phyloP scores from a whole-genome alignment of 2,797 vertebrate species.

The Scolopax bukidnonensis region DNA sequence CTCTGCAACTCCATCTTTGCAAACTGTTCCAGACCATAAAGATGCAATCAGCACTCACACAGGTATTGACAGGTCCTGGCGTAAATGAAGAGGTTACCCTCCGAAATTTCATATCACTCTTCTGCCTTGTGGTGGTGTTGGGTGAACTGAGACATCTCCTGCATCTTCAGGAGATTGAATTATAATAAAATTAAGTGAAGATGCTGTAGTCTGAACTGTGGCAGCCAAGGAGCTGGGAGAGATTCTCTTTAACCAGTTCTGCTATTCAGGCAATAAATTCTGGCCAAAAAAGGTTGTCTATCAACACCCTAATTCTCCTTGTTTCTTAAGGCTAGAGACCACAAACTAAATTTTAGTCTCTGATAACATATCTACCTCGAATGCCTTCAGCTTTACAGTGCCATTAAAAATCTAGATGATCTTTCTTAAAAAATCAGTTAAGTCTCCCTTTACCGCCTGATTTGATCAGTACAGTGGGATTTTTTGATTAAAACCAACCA shows the following conservation, averaged over 20 bases:
- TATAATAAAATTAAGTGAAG: not conserved
- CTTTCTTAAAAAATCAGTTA: not conserved
- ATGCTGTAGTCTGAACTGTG: not conserved
- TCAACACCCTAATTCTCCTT: not conserved
- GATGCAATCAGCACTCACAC: not conserved
- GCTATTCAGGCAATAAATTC: not conserved
- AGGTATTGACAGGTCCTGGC: not conserved
- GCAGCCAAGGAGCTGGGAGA: not conserved
- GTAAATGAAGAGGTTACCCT: not conserved
- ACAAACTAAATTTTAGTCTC: not conserved
- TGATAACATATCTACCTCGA: rapidly evolving
- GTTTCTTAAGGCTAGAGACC: not conserved
- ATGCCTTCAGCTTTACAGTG: not conserved
- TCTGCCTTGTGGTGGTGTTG: not conserved
- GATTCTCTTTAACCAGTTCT: not conserved
- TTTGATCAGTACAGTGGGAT: not conserved
- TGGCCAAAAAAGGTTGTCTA: not conserved
- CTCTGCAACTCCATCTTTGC: not conserved
- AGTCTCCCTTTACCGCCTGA: not conserved
- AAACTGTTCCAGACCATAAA: not conserved
- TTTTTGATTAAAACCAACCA: not conserved
- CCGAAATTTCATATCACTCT: not conserved
- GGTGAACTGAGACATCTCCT: not conserved
- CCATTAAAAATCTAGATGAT: not conserved
- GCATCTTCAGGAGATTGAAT: not conserved